phyloP scores from a whole-genome alignment of 64 coral and sea anemone species.

The Hydrozoanthus tunicans region DNA sequence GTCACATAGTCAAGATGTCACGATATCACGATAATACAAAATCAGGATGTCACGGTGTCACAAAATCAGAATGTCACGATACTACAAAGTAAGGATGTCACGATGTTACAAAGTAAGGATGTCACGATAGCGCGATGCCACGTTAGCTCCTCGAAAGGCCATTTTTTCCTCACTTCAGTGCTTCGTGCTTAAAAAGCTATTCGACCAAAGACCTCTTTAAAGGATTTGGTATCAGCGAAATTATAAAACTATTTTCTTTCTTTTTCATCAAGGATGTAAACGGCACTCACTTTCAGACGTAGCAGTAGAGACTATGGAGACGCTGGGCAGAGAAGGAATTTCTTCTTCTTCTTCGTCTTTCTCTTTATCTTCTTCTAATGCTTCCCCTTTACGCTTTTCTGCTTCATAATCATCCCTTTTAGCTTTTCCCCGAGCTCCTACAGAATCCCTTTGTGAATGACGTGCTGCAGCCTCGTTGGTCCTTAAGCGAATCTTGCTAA shows the following conservation, averaged over 20 bases:
- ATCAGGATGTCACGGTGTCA: too few species aligned
- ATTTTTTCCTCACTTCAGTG: too few species aligned
- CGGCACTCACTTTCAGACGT: slow-evolving; percentile 15
- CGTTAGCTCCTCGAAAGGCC: too few species aligned
- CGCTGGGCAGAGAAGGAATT: slow-evolving; percentile 6
- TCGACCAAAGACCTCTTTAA: background rate
- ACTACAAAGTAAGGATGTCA: too few species aligned
- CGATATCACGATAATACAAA: too few species aligned
- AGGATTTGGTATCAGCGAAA: background rate
- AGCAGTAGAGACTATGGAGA: slow-evolving; percentile 29
- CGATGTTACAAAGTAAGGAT: too few species aligned
- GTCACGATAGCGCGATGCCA: too few species aligned
- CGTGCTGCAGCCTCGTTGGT: background rate
- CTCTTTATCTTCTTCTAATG: background rate
- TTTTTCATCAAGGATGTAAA: background rate
- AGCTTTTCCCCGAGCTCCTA: background rate
- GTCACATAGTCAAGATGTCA: too few species aligned
- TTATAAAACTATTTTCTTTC: background rate
- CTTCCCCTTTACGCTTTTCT: background rate
- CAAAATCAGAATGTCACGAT: too few species aligned
- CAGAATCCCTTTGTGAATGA: background rate
- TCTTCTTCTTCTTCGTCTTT: slow-evolving; percentile 6
- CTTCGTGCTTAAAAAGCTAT: background rate
- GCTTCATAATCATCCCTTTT: background rate
- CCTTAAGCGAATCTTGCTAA: slow-evolving; percentile 43